Conservation (phyloP, 2,113 vertebrate species). For the Alouatta palliata region DNA sequence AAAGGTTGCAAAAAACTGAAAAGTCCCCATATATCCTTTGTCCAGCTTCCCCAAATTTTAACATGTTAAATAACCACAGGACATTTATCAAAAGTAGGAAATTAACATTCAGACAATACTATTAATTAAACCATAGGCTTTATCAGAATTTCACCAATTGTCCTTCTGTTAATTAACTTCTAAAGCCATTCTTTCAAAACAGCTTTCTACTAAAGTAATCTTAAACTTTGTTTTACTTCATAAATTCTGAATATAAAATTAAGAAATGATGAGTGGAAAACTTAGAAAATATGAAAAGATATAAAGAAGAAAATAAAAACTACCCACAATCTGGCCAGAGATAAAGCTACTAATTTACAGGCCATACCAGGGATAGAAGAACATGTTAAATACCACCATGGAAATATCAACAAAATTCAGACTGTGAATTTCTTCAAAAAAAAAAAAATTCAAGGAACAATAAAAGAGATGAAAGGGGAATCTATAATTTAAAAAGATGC, state of each 20-base stretch:
- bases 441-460: neutral
- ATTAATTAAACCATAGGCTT: neutral
- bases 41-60: neutral
- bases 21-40: neutral
- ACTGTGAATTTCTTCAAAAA: neutral
- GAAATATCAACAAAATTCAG: neutral
- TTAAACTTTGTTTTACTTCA: neutral
- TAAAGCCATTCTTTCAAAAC: neutral
- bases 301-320: constrained; percentile 31
- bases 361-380: neutral
- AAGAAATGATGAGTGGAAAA: constrained; percentile 19
- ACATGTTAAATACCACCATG: neutral
- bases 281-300: neutral
- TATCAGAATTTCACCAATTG: neutral
- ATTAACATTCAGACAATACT: neutral
- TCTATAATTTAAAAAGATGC: neutral
- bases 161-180: neutral
- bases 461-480: neutral
- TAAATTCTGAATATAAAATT: constrained; percentile 42
- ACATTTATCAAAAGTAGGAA: constrained; percentile 5
- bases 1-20: neutral
- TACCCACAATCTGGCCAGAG: neutral
- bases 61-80: neutral
- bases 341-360: neutral
- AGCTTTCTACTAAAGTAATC: neutral